These are phyloP conservation scores for Ernsta delagoae DNA, from an alignment of 2,888 invertebrate genomes.

Conservation along the genomic window DNA sequence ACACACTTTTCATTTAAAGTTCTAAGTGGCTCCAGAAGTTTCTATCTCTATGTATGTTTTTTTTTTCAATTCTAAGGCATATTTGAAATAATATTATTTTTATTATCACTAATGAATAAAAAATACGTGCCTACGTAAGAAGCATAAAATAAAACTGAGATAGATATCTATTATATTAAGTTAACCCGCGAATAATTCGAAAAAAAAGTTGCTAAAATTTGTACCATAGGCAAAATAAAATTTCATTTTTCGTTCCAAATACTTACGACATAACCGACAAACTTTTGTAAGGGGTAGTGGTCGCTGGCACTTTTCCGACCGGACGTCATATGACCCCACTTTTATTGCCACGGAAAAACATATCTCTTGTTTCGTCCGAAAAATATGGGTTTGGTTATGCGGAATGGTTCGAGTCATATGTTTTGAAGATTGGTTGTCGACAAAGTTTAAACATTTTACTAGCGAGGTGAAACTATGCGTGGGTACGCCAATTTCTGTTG, in stretches of 20 bases:
- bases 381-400: conserved; percentile 27
- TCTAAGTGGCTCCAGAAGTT: not conserved
- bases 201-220: not conserved
- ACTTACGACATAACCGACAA: conserved; percentile 31
- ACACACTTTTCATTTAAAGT: not conserved
- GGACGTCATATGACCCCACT: conserved; percentile 75
- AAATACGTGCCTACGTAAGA: too few species aligned
- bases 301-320: conserved; percentile 73
- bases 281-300: conserved; percentile 50
- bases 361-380: conserved; percentile 59
- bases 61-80: not conserved
- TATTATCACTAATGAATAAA: too few species aligned
- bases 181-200: not conserved
- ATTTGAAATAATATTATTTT: too few species aligned
- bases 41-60: too few species aligned
- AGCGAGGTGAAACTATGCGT: not conserved
- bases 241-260: conserved; percentile 22
- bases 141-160: too few species aligned
- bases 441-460: not conserved
- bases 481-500: too few species aligned
- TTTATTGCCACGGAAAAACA: conserved; percentile 80
- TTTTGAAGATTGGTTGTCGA: conserved; percentile 16
- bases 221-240: conserved; percentile 6
- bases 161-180: too few species aligned
- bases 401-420: conserved; percentile 24